These are phyloP conservation scores for Pogonomyrmex californicus DNA, from an alignment of 1,140 invertebrate genomes.

Conservation along the genomic window DNA sequence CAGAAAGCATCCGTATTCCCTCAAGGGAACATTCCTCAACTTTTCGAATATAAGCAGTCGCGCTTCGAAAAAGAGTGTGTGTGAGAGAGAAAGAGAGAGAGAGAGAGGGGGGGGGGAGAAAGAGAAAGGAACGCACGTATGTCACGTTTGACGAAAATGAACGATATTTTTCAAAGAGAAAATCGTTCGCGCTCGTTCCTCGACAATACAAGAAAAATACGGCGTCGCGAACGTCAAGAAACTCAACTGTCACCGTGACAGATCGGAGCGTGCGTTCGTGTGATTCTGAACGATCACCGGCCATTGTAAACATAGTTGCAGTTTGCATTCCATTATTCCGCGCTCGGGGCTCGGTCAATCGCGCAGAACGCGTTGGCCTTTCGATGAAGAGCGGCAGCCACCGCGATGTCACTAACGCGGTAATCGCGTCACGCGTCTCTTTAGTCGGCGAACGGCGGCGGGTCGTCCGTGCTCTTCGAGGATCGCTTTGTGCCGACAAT, in stretches of 20 bases:
- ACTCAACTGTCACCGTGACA: slow-evolving; percentile 38
- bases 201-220: neutral
- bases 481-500: slow-evolving; percentile 57
- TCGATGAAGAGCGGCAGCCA: neutral
- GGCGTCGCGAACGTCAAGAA: neutral
- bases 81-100: too few relatives aligned
- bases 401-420: slow-evolving; percentile 26
- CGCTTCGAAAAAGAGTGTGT: neutral
- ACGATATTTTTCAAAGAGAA: neutral
- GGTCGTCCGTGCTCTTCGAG: neutral
- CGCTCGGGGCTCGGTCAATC: slow-evolving; percentile 26
- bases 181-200: neutral
- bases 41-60: neutral
- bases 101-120: too few relatives aligned
- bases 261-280: slow-evolving; percentile 21
- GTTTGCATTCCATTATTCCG: slow-evolving; percentile 26
- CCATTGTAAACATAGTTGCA: neutral
- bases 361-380: neutral
- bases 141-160: neutral
- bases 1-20: neutral
- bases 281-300: slow-evolving; percentile 4
- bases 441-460: slow-evolving; percentile 12
- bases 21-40: neutral
- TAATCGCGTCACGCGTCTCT: slow-evolving; percentile 48
- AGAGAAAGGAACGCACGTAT: too few relatives aligned